Conservation (phyloP, 2,113 vertebrate species). For the Pyxicephalus adspersus region DNA sequence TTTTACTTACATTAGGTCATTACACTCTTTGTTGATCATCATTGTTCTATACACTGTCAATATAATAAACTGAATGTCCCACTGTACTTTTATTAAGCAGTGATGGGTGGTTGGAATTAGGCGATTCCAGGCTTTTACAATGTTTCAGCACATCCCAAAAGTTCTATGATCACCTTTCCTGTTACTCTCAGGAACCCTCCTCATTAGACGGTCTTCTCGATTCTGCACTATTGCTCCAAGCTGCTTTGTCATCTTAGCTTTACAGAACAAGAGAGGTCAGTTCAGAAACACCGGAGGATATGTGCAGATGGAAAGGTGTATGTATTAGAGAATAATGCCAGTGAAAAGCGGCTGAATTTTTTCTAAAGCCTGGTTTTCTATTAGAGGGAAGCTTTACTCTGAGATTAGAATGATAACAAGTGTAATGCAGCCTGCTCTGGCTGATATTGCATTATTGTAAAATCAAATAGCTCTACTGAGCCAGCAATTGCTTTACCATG, state of each 20-base stretch:
- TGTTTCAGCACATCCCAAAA: slow-evolving; percentile 14
- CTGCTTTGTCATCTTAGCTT: slow-evolving; percentile 19
- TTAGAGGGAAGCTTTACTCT: slow-evolving; percentile 1
- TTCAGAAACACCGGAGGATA: neutral
- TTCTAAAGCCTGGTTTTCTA: slow-evolving; percentile 3
- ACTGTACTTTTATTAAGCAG: neutral
- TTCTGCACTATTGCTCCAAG: neutral
- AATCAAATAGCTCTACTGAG: slow-evolving; percentile 33
- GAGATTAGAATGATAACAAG: slow-evolving; percentile 4
- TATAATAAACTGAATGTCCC: neutral
- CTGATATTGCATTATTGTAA: slow-evolving; percentile 18
- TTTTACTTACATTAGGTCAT: too few relatives aligned
- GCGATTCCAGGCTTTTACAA: slow-evolving; percentile 45
- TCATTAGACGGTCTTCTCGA: neutral
- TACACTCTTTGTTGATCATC: too few relatives aligned
- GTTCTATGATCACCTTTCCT: neutral
- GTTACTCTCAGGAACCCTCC: neutral
- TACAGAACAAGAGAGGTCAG: neutral
- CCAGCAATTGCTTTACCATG: slow-evolving; percentile 2
- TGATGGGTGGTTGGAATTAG: slow-evolving; percentile 34
- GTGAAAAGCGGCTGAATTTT: neutral
- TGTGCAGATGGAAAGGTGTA: neutral
- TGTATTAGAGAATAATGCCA: neutral
- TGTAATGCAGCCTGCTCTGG: slow-evolving; percentile 4
- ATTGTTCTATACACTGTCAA: too few relatives aligned